Percentiles rank a stretch among this genome's conserved stretches.
phyloP scores from a whole-genome alignment of 2,113 vertebrate genomes.

The Ondatra zibethicus region DNA sequence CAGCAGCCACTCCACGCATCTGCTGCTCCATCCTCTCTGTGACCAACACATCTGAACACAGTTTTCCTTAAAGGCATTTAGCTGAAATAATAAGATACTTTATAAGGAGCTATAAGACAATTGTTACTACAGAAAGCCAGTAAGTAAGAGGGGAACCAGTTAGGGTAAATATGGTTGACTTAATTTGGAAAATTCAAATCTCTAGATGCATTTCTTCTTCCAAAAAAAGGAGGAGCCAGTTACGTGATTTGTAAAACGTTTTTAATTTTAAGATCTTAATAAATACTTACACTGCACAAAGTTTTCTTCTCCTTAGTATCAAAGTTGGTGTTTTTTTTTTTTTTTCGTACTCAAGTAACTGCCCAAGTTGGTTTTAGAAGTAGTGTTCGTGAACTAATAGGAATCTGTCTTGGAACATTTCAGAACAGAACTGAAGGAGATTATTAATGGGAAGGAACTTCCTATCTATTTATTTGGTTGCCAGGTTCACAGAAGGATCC shows the following conservation, averaged over 20 bases:
- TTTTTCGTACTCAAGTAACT: not conserved
- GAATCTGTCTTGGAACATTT: conserved; percentile 49
- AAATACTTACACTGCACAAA: not conserved
- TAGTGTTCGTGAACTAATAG: not conserved
- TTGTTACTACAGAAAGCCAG: not conserved
- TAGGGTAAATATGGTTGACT: not conserved
- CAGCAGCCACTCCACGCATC: not conserved
- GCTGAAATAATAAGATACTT: conserved; percentile 22
- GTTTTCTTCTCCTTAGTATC: not conserved
- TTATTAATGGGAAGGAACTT: conserved; percentile 74
- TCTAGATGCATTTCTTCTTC: not conserved
- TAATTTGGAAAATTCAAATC: not conserved
- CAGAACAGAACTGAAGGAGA: conserved; percentile 57
- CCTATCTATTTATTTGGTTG: conserved; percentile 80
- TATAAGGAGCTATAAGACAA: not conserved
- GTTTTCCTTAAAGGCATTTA: conserved; percentile 27
- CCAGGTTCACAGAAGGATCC: conserved; percentile 71
- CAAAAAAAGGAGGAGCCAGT: not conserved
- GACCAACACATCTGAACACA: not conserved
- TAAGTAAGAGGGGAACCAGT: not conserved
- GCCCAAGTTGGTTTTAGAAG: not conserved
- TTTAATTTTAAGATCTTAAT: not conserved
- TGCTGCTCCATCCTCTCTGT: not conserved
- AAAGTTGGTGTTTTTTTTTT: not conserved
- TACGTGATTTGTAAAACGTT: not conserved